Conservation (phyloP, 2,888 invertebrate genomes). For the Crossocerus cetratus region DNA sequence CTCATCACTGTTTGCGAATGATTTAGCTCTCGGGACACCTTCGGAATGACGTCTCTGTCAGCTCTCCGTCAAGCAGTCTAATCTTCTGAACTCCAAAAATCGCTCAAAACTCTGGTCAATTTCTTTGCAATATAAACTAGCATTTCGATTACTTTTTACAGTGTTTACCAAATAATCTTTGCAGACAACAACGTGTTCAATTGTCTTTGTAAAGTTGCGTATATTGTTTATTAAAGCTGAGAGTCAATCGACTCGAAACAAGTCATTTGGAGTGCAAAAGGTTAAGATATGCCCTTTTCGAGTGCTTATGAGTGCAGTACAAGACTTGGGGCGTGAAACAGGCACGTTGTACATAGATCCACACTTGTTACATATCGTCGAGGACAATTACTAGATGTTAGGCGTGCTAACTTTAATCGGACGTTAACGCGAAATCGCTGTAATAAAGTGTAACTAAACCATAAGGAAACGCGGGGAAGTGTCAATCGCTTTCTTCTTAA, state of each 20-base stretch:
- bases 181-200: too few relatives aligned
- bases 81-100: neutral
- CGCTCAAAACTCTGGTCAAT: neutral
- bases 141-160: too few relatives aligned
- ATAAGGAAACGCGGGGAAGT: too few relatives aligned
- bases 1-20: constrained; percentile 10
- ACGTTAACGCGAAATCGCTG: constrained; percentile 4
- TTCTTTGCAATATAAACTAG: too few relatives aligned
- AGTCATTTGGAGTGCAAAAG: too few relatives aligned
- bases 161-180: too few relatives aligned
- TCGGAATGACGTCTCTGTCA: neutral
- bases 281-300: neutral
- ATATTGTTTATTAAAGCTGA: too few relatives aligned
- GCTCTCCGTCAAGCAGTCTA: neutral
- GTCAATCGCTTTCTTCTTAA: too few relatives aligned
- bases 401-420: constrained; percentile 12
- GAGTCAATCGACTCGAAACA: too few relatives aligned
- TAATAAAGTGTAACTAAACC: neutral
- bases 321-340: neutral
- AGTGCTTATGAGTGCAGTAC: neutral
- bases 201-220: too few relatives aligned
- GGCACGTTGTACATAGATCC: constrained; percentile 30
- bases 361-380: constrained; percentile 35
- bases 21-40: neutral
- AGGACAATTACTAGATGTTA: constrained; percentile 36